Base-by-base conservation (phyloP, 2,888 invertebrate species). In the Drosophila pegasa region DNA sequence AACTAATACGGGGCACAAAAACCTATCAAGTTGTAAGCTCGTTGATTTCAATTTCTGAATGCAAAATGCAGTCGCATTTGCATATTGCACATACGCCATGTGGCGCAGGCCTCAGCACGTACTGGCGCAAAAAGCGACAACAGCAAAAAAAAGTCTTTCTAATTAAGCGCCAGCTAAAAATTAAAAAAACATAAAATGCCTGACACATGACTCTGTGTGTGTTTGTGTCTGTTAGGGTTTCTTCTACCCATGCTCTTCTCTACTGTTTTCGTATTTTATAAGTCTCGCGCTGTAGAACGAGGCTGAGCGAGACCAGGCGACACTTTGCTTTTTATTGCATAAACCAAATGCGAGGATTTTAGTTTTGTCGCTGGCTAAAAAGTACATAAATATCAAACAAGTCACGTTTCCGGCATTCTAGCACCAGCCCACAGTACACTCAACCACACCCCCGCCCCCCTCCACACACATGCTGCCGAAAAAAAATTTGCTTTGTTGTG, bases 31-130 rank as follows among this genome's bases (percentile, higher is more conserved):
- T 70, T 86, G 80, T 82, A 83, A 81, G 87, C 87, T 84, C 87
- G 82, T 84, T 84, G 87, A 85, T 84, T 84, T 87, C 82, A 87
- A 84, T 84, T 84, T 87, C 81, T 77, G 87, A 81, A 86, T 82
- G 77, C 51, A 41, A 76, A 72, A 80, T 81, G 77, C 83, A 86
- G 67, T 65, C 77, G 45, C 74, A 85, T 84, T 84, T 87, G 74
- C 80, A 87, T 87, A 87, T 87, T 88, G 65, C 78, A 70, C 78
- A 81, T 84, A 78, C 76, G 81, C 78, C 81, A 72, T 66, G 78
- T 63, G 64, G 60, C 55, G 51, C 57, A 41, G 41, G 22, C 55
- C 68, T 60, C 37, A 35, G 62, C 67, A 71, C 67, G 76, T 71
- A 65, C 59, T 56, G 62, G 10, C 25, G 31, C 54, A 51, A 48